phyloP scores from a whole-genome alignment of 1,140 invertebrate genomes.

The Portunus trituberculatus region DNA sequence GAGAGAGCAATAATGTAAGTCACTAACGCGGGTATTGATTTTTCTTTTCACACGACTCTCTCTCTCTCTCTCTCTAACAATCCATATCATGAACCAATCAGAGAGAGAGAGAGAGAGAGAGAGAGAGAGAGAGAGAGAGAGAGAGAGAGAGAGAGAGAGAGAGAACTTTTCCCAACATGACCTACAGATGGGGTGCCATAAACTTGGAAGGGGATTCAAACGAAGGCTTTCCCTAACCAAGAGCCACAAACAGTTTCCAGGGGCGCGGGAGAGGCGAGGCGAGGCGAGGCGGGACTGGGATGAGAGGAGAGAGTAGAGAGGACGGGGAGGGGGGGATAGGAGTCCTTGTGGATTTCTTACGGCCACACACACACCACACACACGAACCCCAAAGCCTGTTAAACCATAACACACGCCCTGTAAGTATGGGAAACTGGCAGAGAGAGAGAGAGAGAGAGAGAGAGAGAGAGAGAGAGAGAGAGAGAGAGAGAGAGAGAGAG shows the following conservation, averaged over 20 bases:
- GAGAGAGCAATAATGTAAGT: background rate
- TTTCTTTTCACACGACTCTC: background rate
- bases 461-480: background rate
- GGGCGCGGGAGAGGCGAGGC: background rate
- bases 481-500: too few species aligned
- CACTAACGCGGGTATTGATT: background rate
- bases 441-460: background rate
- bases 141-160: constrained; percentile 18
- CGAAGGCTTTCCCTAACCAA: background rate
- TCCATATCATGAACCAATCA: background rate
- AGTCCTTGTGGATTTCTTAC: background rate
- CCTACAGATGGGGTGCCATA: background rate
- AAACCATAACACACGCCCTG: too few species aligned
- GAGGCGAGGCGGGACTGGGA: background rate
- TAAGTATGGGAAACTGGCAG: background rate
- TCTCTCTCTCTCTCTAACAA: background rate
- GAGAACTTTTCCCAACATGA: background rate
- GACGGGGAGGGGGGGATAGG: background rate
- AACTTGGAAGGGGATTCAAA: background rate
- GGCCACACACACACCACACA: too few species aligned
- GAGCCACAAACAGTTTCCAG: background rate
- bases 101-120: background rate
- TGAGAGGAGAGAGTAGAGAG: background rate
- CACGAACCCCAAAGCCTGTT: too few species aligned
- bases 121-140: constrained; percentile 8